Conservation (phyloP, 2,888 invertebrate species). For the Vanessa cardui region DNA sequence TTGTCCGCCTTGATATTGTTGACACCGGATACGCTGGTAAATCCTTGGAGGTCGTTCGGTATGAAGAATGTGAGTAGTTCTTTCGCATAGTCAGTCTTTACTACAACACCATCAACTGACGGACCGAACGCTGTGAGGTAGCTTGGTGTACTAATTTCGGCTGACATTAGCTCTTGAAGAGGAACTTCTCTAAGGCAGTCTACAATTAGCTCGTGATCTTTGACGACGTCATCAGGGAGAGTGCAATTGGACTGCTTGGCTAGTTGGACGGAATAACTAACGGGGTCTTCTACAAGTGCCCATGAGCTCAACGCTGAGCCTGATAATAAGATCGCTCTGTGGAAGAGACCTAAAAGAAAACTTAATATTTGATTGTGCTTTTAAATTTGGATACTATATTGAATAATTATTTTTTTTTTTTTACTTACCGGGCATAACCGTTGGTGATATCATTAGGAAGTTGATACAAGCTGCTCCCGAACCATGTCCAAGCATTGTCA, state of each 20-base stretch:
- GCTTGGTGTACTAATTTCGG: constrained; percentile 90
- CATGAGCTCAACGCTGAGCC: constrained; percentile 95
- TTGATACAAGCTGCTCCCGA: constrained; percentile 99
- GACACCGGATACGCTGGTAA: constrained; percentile 84
- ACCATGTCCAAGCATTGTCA: constrained; percentile 98
- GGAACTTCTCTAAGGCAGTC: constrained; percentile 91
- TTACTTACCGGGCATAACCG: constrained; percentile 87
- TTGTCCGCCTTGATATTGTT: constrained; percentile 83
- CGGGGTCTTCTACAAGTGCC: constrained; percentile 94
- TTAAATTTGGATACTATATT: neutral
- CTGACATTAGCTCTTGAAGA: constrained; percentile 88
- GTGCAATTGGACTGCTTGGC: constrained; percentile 92
- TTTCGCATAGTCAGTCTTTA: constrained; percentile 93
- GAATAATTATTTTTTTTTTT: no score
- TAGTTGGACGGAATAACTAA: constrained; percentile 90
- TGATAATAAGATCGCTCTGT: constrained; percentile 92
- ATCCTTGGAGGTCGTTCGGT: constrained; percentile 85
- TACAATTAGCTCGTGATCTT: constrained; percentile 92
- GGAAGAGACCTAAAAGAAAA: constrained; percentile 87
- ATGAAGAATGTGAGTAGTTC: constrained; percentile 88
- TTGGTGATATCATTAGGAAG: constrained; percentile 97
- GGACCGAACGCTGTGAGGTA: constrained; percentile 95
- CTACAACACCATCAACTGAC: constrained; percentile 96
- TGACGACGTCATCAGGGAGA: constrained; percentile 90
- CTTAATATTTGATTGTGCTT: neutral